Percentiles rank a stretch among this genome's conserved stretches.
Conservation (phyloP, 30 jellyfish, hydroid and myxozoan genomes). For the Nemopilema nomurai region DNA sequence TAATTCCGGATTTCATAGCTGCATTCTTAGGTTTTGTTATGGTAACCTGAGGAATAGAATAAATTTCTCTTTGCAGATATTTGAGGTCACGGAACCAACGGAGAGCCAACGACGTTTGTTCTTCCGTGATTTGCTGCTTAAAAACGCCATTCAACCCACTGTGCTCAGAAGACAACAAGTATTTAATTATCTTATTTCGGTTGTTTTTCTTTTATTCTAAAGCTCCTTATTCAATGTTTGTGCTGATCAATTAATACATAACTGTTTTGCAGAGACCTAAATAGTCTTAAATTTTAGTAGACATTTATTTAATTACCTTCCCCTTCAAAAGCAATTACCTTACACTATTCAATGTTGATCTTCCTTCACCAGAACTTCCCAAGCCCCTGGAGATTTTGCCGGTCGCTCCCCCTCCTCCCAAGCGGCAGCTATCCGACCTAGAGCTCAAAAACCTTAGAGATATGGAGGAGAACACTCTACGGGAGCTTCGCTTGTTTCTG, state of each 20-base stretch:
- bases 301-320: too few relatives aligned
- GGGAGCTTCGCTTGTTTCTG: constrained; percentile 84
- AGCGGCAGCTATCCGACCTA: constrained; percentile 79
- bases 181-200: too few relatives aligned
- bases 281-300: too few relatives aligned
- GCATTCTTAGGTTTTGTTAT: too few relatives aligned
- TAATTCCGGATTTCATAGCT: too few relatives aligned
- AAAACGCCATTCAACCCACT: constrained; percentile 59
- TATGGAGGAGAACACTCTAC: constrained; percentile 79
- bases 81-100: constrained; percentile 65
- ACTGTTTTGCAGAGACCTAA: too few relatives aligned
- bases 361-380: neutral
- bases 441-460: constrained; percentile 74
- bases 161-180: too few relatives aligned
- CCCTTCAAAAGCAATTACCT: too few relatives aligned
- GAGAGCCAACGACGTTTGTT: constrained; percentile 48
- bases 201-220: too few relatives aligned
- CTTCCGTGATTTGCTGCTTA: constrained; percentile 69
- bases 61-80: constrained; percentile 63
- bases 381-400: constrained; percentile 72
- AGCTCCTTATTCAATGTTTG: too few relatives aligned
- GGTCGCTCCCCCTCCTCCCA: constrained; percentile 84
- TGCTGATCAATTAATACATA: too few relatives aligned
- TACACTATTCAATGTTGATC: neutral
- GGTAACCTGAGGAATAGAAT: too few relatives aligned